Evolutionary conservation across 92 coral and sea anemone species (phyloP), one percentile per base, ranked within the genome.

Genomic region (Anthopleura xanthogrammica): DNA sequence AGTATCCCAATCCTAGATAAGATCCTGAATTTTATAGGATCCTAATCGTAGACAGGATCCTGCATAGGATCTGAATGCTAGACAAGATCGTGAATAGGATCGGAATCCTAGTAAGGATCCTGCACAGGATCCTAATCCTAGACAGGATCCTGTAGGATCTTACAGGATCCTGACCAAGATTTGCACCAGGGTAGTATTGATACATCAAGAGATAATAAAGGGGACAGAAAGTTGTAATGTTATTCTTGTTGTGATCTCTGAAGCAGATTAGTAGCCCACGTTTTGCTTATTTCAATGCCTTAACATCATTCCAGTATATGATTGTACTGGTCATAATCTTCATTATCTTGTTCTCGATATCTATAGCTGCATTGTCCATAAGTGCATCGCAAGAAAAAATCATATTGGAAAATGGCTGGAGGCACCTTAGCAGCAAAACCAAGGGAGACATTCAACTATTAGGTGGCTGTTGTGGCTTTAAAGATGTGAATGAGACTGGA

Each of bases 391-490:
- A 97, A 79, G 87, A 89, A 80, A 77, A 88, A 41, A 52, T 58
- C 2, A 55, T 97, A 55, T 85, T 97, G 29, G 75, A 80, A 48
- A 79, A 89, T 13, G 98, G 91, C 50, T 97, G 99, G 99, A 80
- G 36, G 2, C 87, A 87, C 57, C 82, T 94, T 22, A 85, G 92
- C 75, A 73, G 68, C 36, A 80, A 84, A 82, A 90, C 96, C 22
- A 92, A 77, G 81, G 16, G 55, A 41, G 93, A 89, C 43, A 78
- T 95, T 29, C 98, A 97, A 83, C 22, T 16, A 0, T 57, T n/a
- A 42, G 95, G 92, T 62, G 13, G 91, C 60, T 97, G 99, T 80
- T 97, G 99, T 91, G 93, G 99, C 42, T 94, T 97, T 85, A 81
- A 86, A 75, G 78, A 86, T 58, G 65, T n/a, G 81, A 83, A 50